A percentile compares a stretch with the other conserved stretches of the same genome.
Evolutionary conservation across 2,113 vertebrate species (phyloP).

Genomic region (Grantiella picta): DNA sequence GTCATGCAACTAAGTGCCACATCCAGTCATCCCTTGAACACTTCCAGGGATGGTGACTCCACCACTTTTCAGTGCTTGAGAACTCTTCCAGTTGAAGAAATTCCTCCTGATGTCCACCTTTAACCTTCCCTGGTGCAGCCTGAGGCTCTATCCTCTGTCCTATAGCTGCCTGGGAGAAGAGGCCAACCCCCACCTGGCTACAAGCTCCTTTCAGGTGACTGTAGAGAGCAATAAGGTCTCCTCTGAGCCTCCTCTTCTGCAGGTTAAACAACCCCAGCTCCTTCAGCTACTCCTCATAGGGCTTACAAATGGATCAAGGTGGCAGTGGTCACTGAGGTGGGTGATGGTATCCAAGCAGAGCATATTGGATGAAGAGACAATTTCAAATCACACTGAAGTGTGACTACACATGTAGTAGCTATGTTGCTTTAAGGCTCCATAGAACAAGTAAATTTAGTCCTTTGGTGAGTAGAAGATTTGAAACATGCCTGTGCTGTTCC

Average conservation of each 20-base stretch:
- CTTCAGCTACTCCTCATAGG: accelerated
- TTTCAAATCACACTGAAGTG: not conserved
- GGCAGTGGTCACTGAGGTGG: not conserved
- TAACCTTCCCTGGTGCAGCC: not conserved
- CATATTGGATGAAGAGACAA: not conserved
- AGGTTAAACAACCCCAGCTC: not conserved
- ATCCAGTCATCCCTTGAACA: not conserved
- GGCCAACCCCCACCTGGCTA: too few relatives aligned
- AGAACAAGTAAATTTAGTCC: not conserved
- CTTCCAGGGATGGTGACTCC: not conserved
- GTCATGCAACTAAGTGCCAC: too few relatives aligned
- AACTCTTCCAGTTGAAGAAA: not conserved
- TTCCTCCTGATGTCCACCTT: not conserved
- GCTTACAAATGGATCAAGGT: not conserved
- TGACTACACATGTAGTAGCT: not conserved
- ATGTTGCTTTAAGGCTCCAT: not conserved
- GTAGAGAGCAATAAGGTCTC: not conserved
- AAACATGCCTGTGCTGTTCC: not conserved
- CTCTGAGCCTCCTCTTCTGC: not conserved
- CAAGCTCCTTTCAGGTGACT: not conserved
- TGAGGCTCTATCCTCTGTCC: not conserved
- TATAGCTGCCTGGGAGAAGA: not conserved
- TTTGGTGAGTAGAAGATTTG: not conserved
- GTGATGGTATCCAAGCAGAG: not conserved
- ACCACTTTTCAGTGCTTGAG: not conserved